These are phyloP conservation scores for Sterna hirundo DNA, from an alignment of 2,113 vertebrate genomes.

Conservation along the genomic window DNA sequence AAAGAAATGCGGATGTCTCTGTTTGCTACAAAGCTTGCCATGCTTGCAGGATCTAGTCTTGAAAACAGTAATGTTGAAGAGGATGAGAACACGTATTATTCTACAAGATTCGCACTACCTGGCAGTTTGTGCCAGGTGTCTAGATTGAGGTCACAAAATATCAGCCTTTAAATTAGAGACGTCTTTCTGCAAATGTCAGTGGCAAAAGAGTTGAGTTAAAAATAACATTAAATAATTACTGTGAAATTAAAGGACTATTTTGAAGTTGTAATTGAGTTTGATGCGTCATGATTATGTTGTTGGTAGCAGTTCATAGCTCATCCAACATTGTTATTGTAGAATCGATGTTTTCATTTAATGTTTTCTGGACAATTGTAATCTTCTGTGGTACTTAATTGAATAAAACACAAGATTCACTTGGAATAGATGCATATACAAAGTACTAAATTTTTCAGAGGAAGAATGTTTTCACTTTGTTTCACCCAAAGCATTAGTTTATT, in stretches of 20 bases:
- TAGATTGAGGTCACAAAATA: not conserved
- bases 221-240: not conserved
- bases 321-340: not conserved
- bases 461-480: conserved; percentile 39
- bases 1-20: not conserved
- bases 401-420: conserved; percentile 3
- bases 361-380: conserved; percentile 37
- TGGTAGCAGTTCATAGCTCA: conserved; percentile 5
- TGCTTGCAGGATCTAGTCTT: not conserved
- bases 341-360: conserved; percentile 6
- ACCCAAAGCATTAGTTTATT: conserved; percentile 33
- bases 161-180: not conserved
- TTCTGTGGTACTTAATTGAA: conserved; percentile 46
- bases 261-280: not conserved
- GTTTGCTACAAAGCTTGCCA: not conserved
- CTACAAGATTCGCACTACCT: not conserved
- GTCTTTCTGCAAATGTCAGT: not conserved
- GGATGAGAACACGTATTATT: not conserved
- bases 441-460: conserved; percentile 48
- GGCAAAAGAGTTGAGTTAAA: not conserved
- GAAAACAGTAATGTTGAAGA: not conserved
- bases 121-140: not conserved
- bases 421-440: conserved; percentile 2
- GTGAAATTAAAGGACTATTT: conserved; percentile 32
- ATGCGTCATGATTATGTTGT: not conserved